Base-by-base conservation (phyloP, 1,140 invertebrate species). In the Caenorhabditis inopinata region DNA sequence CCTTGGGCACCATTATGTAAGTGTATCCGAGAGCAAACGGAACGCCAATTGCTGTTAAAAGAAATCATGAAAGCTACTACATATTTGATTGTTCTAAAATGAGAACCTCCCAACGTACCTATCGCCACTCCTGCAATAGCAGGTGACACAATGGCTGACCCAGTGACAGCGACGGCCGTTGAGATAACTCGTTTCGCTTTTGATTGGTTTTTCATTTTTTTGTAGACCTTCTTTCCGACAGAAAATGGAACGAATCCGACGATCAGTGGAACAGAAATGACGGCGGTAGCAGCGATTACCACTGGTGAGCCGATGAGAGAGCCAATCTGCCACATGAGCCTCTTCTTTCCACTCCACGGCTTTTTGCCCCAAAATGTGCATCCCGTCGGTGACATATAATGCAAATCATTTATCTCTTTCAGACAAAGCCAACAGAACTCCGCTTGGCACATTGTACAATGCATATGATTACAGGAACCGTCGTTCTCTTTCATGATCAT, bases 331-430 rank as follows among this genome's bases (percentile, higher is more conserved):
- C 96, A 98, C 18, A 98, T 90, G 78, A 98, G 93, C 90, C 97
- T 97, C 91, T 98, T 98, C 91, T 98, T 98, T 53, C 95, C 91
- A 27, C 94, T 96, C 96, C 96, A 98, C 21, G 95, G 96, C 86
- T 97, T 97, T 89, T 97, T 97, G 29, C 96, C 96, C 96, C 96
- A 98, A 90, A 98, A 98, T 29, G 96, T 98, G 89, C 96, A 98
- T 9, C 96, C 96, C 81, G 95, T 96, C 35, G 96, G 96, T 94
- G 94, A 96, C 27, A 96, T 91, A 90, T 97, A 98, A 91, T 98
- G 96, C 81, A 98, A 91, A 90, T 98, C 96, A 73, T 94, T 96
- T 53, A 98, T 96, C 90, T 97, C 94, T 90, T 97, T 97, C 94
- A 98, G 95, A 88, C 96, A 98, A 12, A 98, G 92, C 96, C 96